Base-by-base conservation (phyloP, 2,888 invertebrate genomes). In the Cyaniris semiargus region DNA sequence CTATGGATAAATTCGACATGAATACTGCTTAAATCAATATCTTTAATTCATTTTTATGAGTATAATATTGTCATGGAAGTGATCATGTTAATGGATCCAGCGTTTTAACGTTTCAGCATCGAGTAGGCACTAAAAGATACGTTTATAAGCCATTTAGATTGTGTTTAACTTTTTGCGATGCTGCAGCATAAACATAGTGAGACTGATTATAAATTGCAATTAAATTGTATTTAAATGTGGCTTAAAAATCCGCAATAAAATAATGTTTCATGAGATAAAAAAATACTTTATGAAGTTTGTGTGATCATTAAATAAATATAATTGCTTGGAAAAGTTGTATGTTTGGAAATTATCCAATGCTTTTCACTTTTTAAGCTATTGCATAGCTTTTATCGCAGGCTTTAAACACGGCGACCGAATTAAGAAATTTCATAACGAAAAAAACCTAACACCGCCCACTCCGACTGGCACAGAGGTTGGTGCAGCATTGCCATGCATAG, bases 51-150 rank as follows among this genome's bases (percentile, higher is more conserved):
- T 84, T 86, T 87, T 89, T 86, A 89, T 89, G 27, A 31, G 90
- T 92, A 90, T 87, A 85, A 90, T 90, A 90, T 89, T 87, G 85
- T 87, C 89, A 89, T 85, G 90, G 84, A 88, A 89, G 91, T 90
- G 89, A 90, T 91, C 89, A 89, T 89, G 85, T 87, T 93, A 93
- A 92, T 92, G 92, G 91, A 89, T 85, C 82, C 86, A 85, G 84
- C 85, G 83, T 88, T 89, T 90, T 90, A 91, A 92, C 88, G 90
- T 87, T 83, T 87, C 88, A 88, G 86, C 87, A 90, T 86, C 84
- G 86, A 90, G 89, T 89, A 85, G 89, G 87, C 91, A 87, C 91
- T 92, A 90, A 93, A 92, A 84, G 85, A 84, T 84, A 86, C 86
- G 86, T 88, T 89, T 85, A 90, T 86, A 87, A 72, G 79, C 78